Conservation (phyloP, 2,113 vertebrate genomes). For the Argyrosomus japonicus region DNA sequence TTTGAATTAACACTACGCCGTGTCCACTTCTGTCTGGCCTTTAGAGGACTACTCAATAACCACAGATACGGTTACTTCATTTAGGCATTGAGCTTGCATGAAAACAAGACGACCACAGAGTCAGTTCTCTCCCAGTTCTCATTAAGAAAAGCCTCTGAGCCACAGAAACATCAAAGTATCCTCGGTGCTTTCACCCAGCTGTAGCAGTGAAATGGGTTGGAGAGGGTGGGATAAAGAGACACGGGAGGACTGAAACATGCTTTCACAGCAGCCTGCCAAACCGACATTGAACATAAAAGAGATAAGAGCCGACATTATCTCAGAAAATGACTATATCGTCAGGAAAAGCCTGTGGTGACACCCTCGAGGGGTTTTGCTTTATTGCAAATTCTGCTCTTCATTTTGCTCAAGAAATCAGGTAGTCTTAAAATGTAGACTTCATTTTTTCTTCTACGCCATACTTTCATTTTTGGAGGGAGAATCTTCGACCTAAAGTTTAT, state of each 20-base stretch:
- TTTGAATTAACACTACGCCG: slow-evolving; percentile 7
- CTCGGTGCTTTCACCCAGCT: slow-evolving; percentile 67
- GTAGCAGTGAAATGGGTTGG: slow-evolving; percentile 63
- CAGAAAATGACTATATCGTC: slow-evolving; percentile 62
- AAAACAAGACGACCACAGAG: slow-evolving; percentile 66
- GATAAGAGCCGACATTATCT: slow-evolving; percentile 56
- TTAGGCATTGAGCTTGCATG: slow-evolving; percentile 27
- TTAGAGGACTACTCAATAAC: slow-evolving; percentile 37
- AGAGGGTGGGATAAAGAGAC: slow-evolving; percentile 67
- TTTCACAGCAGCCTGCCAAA: slow-evolving; percentile 66
- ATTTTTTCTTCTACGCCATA: background rate
- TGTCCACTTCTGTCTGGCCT: slow-evolving; percentile 17
- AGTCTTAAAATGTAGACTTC: background rate
- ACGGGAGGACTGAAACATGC: slow-evolving; percentile 68
- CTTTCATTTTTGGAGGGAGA: background rate
- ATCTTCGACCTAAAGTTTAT: background rate
- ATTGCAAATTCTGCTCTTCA: slow-evolving; percentile 31
- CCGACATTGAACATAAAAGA: slow-evolving; percentile 63
- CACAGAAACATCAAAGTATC: slow-evolving; percentile 78
- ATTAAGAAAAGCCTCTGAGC: slow-evolving; percentile 77
- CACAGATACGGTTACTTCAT: slow-evolving; percentile 49
- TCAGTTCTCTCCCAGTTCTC: slow-evolving; percentile 71
- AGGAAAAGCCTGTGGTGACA: slow-evolving; percentile 33
- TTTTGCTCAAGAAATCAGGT: slow-evolving; percentile 4
- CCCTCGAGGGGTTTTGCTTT: slow-evolving; percentile 32